These are phyloP conservation scores for Caradrina kadenii DNA, from an alignment of 2,888 invertebrate genomes.

Conservation along the genomic window DNA sequence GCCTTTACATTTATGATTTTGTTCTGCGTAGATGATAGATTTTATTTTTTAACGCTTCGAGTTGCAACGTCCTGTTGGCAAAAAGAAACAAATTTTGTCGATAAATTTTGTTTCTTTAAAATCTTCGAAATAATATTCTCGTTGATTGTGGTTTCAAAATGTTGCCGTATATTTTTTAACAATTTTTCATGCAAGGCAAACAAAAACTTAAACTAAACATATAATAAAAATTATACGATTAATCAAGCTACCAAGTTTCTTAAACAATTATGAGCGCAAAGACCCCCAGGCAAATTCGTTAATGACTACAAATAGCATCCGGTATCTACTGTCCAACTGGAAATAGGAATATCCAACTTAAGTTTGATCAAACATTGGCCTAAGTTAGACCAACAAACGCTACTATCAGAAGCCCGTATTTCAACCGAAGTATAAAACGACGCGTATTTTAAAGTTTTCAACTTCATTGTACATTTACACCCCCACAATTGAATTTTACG, in stretches of 20 bases:
- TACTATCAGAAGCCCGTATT: conserved; percentile 67
- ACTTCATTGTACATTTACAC: conserved; percentile 73
- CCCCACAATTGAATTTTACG: conserved; percentile 77
- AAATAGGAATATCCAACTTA: conserved; percentile 2
- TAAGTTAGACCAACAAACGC: conserved; percentile 50
- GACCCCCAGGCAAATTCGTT: background rate
- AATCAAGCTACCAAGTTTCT: background rate
- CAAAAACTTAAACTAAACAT: background rate
- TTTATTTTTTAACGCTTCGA: conserved; percentile 45
- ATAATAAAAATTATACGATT: background rate
- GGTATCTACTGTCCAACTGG: background rate
- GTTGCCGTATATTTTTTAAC: background rate
- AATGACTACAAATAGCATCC: conserved; percentile 1
- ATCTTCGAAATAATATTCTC: background rate
- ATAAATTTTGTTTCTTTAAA: background rate
- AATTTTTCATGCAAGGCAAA: background rate
- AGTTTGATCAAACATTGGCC: conserved; percentile 59
- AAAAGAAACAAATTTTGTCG: background rate
- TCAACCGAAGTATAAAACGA: conserved; percentile 66
- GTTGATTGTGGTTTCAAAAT: too few species aligned
- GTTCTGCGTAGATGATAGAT: conserved; percentile 39
- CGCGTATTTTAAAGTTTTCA: conserved; percentile 68
- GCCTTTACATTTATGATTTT: conserved; percentile 57
- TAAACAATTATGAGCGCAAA: background rate
- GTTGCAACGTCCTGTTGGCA: conserved; percentile 30